Evolutionary conservation across 1,140 invertebrate genomes (phyloP).

Genomic region (Panulirus ornatus): DNA sequence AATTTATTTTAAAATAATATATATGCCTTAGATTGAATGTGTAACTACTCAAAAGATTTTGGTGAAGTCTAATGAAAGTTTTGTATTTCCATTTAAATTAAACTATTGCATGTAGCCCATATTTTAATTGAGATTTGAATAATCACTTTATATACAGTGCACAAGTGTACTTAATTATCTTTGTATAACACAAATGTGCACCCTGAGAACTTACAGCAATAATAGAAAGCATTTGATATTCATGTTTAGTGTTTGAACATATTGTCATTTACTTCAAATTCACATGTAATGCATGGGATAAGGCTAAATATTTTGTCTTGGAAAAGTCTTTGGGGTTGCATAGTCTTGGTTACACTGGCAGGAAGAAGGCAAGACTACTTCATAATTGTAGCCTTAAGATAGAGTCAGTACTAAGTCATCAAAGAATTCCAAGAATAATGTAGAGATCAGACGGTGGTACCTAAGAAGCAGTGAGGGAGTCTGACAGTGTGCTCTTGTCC

Average conservation of each 20-base stretch:
- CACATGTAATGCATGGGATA: background rate
- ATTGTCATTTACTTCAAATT: background rate
- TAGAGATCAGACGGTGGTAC: conserved; percentile 14
- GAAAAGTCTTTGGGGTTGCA: background rate
- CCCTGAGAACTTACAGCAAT: too few species aligned
- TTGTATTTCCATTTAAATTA: too few species aligned
- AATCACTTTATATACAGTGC: too few species aligned
- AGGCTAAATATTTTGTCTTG: background rate
- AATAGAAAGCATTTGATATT: background rate
- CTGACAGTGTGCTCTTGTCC: conserved; percentile 59
- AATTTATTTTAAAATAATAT: too few species aligned
- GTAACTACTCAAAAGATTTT: too few species aligned
- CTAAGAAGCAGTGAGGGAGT: conserved; percentile 6
- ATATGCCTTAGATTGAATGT: too few species aligned
- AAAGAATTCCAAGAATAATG: background rate
- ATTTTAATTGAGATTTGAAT: too few species aligned
- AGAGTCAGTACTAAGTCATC: background rate
- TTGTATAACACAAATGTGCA: too few species aligned
- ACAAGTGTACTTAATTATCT: too few species aligned
- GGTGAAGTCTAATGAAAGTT: too few species aligned
- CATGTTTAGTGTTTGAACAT: background rate
- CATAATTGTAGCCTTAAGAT: background rate
- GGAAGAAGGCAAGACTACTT: background rate
- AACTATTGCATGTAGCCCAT: too few species aligned
- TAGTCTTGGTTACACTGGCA: background rate